A percentile compares a stretch with the other conserved stretches of the same genome.
phyloP scores from a whole-genome alignment of 2,888 invertebrate species.

The Synanthedon myopaeformis region DNA sequence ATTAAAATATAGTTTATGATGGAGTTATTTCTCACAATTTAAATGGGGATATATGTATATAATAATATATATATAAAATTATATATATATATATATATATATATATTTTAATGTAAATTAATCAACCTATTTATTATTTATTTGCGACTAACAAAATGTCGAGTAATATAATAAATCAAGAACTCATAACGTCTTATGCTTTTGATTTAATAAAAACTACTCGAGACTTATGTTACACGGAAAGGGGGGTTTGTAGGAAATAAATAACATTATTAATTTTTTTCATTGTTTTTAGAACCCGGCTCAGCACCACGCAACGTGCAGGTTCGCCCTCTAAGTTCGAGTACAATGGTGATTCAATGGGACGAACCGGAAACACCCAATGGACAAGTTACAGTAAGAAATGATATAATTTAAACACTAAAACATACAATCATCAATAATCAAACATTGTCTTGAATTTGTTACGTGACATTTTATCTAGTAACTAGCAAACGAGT shows the following conservation, averaged over 20 bases:
- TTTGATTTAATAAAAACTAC: no score
- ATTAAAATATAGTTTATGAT: no score
- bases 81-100: no score
- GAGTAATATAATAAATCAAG: no score
- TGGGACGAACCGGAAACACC: conserved; percentile 99
- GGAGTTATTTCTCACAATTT: no score
- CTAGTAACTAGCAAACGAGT: background rate
- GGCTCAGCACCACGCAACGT: conserved; percentile 96
- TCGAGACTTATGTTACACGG: background rate
- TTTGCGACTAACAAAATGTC: no score
- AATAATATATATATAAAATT: no score
- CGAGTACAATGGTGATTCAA: conserved; percentile 96
- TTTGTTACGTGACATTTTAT: background rate
- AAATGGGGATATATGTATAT: no score
- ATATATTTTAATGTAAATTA: no score
- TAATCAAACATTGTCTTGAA: background rate
- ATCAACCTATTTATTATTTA: no score
- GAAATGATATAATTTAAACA: conserved; percentile 16
- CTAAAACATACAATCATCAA: conserved; percentile 11
- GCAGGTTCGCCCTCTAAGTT: conserved; percentile 92
- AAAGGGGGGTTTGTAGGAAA: background rate
- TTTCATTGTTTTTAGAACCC: conserved; percentile 76
- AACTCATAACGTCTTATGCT: no score
- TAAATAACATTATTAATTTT: background rate
- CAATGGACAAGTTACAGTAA: conserved; percentile 96